phyloP scores from a whole-genome alignment of 2,113 vertebrate genomes.

The Otolemur garnettii region DNA sequence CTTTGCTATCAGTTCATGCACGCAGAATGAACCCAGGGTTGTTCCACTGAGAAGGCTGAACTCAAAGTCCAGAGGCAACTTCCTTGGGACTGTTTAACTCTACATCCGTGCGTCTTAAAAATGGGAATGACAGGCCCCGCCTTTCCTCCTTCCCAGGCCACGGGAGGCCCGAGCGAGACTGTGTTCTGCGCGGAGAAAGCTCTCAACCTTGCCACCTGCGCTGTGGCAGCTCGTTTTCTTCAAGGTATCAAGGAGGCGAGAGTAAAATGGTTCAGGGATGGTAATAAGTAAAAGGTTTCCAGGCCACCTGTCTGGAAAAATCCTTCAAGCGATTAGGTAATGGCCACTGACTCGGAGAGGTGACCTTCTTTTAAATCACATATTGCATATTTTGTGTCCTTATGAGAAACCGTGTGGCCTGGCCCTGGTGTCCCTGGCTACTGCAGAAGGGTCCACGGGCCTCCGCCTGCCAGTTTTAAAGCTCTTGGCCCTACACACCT shows the following conservation, averaged over 20 bases:
- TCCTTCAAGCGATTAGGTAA: constrained; percentile 23
- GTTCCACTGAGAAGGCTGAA: not conserved
- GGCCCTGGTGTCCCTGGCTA: not conserved
- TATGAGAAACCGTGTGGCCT: not conserved
- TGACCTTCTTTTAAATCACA: constrained; percentile 2
- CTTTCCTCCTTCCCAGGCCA: not conserved
- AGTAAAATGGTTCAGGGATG: not conserved
- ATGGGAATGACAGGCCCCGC: not conserved
- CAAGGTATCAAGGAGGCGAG: not conserved
- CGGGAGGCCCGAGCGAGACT: not conserved
- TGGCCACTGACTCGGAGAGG: not conserved
- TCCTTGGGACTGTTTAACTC: not conserved
- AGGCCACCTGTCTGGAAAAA: not conserved
- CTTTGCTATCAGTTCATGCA: not conserved
- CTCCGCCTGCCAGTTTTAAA: not conserved
- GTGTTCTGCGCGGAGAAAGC: not conserved
- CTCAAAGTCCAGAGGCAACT: not conserved
- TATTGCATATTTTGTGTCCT: not conserved
- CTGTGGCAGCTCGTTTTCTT: not conserved
- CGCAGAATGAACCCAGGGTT: not conserved
- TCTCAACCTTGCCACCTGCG: not conserved
- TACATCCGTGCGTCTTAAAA: not conserved
- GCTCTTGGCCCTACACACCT: not conserved
- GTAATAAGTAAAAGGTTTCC: not conserved
- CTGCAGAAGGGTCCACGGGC: not conserved